Percentiles rank a stretch among this genome's conserved stretches.
Conservation (phyloP, 2,888 invertebrate species). For the Melieria picta region DNA sequence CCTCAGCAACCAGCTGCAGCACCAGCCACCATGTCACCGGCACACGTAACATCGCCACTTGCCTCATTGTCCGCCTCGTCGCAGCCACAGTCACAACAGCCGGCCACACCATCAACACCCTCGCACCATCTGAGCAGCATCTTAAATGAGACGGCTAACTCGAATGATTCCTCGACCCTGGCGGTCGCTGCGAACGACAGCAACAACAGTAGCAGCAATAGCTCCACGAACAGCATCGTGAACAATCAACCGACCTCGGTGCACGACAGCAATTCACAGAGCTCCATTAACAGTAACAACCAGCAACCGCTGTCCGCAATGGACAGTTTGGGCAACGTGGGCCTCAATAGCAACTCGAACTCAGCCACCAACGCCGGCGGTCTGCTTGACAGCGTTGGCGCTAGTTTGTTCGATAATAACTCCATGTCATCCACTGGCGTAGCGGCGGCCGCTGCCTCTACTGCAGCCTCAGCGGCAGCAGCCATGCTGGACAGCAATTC, state of each 20-base stretch:
- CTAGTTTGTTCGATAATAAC: conserved; percentile 58
- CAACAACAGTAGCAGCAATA: conserved; percentile 64
- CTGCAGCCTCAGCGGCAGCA: conserved; percentile 56
- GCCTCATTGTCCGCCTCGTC: conserved; percentile 34
- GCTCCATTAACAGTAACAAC: conserved; percentile 61
- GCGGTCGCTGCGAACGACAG: conserved; percentile 63
- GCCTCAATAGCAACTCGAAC: conserved; percentile 60
- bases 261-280: conserved; percentile 65
- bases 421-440: conserved; percentile 61
- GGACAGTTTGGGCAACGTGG: conserved; percentile 47
- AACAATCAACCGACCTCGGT: conserved; percentile 66
- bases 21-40: conserved; percentile 44
- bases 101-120: conserved; percentile 52
- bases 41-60: conserved; percentile 50
- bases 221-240: conserved; percentile 64
- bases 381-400: conserved; percentile 52
- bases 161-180: conserved; percentile 63
- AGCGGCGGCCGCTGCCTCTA: conserved; percentile 52
- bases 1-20: conserved; percentile 45
- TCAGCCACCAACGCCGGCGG: conserved; percentile 50
- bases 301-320: conserved; percentile 54
- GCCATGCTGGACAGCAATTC: conserved; percentile 60
- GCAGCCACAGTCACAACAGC: conserved; percentile 45
- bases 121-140: conserved; percentile 59
- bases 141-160: conserved; percentile 63